A percentile compares a stretch with the other conserved stretches of the same genome.
These are phyloP conservation scores for Schlechtendalia chinensis DNA, from an alignment of 1,140 invertebrate genomes.

Conservation along the genomic window DNA sequence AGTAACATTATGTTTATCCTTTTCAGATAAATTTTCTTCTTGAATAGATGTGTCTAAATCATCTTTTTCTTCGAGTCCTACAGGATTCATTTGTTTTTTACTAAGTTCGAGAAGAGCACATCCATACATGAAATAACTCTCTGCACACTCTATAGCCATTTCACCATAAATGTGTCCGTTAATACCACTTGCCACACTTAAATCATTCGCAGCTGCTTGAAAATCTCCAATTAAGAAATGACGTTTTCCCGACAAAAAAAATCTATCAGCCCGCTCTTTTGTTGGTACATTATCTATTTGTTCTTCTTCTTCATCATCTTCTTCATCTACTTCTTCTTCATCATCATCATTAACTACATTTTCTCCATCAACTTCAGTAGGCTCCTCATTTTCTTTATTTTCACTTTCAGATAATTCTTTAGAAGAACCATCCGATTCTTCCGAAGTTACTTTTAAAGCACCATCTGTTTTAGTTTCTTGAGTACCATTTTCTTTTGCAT, in stretches of 20 bases:
- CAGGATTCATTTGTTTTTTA: conserved; percentile 60
- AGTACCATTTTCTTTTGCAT: conserved; percentile 22
- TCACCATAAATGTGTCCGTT: conserved; percentile 72
- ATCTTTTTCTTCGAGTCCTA: conserved; percentile 59
- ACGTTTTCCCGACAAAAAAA: conserved; percentile 50
- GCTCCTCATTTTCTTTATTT: conserved; percentile 42
- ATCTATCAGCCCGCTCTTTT: conserved; percentile 31
- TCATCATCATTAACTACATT: too few relatives aligned
- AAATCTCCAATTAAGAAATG: conserved; percentile 75
- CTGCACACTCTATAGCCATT: conserved; percentile 73
- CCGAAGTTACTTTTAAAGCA: background rate
- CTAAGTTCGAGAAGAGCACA: conserved; percentile 74
- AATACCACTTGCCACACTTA: conserved; percentile 73
- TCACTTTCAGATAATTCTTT: conserved; percentile 41
- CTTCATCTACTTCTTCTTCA: background rate
- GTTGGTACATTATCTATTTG: conserved; percentile 24
- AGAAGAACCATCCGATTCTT: background rate
- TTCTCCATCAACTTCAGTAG: conserved; percentile 39
- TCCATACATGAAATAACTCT: conserved; percentile 78
- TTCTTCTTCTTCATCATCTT: conserved; percentile 12
- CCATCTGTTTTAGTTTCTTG: background rate
- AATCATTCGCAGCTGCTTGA: conserved; percentile 68
- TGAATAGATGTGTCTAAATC: conserved; percentile 51
- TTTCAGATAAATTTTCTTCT: conserved; percentile 53
- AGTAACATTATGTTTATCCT: conserved; percentile 51